Percentiles rank a stretch among this genome's conserved stretches.
Conservation (phyloP, 2,113 vertebrate genomes). For the Vidua chalybeata region DNA sequence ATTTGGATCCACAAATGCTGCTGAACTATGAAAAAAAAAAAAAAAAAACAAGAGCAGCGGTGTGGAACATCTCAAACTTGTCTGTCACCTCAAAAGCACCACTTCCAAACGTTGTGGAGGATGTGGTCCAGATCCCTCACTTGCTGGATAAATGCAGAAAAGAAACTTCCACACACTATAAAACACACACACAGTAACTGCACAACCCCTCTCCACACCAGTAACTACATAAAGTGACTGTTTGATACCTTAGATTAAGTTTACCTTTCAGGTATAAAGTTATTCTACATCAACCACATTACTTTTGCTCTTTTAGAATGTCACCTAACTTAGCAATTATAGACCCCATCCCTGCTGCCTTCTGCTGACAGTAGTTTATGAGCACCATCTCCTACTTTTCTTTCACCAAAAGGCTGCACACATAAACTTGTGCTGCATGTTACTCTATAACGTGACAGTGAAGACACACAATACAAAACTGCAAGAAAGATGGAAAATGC, state of each 20-base stretch:
- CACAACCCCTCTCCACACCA: not conserved
- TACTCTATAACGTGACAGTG: not conserved
- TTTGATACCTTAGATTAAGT: not conserved
- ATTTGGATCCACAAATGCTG: not conserved
- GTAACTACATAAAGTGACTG: not conserved
- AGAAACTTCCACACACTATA: not conserved
- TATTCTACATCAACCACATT: not conserved
- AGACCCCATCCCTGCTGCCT: not conserved
- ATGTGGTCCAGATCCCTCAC: not conserved
- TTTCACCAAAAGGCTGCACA: not conserved
- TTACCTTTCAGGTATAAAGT: not conserved
- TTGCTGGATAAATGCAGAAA: not conserved
- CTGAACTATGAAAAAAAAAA: not conserved
- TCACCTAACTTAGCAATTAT: not conserved
- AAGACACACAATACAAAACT: not conserved
- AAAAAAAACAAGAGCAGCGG: accelerated
- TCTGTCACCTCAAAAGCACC: not conserved
- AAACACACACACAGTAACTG: not conserved
- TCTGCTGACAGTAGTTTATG: not conserved
- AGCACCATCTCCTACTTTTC: not conserved
- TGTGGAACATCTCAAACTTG: not conserved
- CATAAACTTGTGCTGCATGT: accelerated
- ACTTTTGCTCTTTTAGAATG: not conserved
- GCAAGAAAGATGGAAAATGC: not conserved
- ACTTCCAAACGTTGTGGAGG: not conserved